A percentile compares a stretch with the other conserved stretches of the same genome.
Evolutionary conservation across 1,140 invertebrate species (phyloP).

Genomic region (Drosophila ficusphila): DNA sequence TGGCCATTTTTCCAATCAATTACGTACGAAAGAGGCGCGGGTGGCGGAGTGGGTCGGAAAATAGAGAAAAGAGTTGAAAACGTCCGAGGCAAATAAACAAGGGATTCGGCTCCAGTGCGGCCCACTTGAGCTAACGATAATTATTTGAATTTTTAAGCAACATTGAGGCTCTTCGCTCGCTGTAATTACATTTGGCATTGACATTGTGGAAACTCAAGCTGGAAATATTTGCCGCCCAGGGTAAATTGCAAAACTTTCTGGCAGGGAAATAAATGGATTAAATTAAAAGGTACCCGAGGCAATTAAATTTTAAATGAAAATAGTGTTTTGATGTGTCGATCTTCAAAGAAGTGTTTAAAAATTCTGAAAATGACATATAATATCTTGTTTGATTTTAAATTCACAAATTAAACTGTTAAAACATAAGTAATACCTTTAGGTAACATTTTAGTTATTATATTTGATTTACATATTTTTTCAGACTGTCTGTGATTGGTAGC

Average conservation of each 20-base stretch:
- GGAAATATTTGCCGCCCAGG: not conserved
- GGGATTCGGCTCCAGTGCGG: constrained; percentile 1
- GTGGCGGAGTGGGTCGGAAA: not conserved
- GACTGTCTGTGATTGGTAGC: constrained; percentile 45
- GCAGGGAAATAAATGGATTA: not conserved
- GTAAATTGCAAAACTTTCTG: not conserved
- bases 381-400: too few species aligned
- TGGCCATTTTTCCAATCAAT: constrained; percentile 80
- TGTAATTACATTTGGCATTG: constrained; percentile 67
- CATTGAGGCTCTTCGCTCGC: constrained; percentile 3
- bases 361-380: too few species aligned
- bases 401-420: too few species aligned
- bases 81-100: constrained; percentile 17
- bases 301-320: too few species aligned
- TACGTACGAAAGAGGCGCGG: constrained; percentile 31
- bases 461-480: constrained; percentile 11
- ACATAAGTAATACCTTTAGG: too few species aligned
- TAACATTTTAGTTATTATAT: too few species aligned
- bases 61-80: constrained; percentile 12
- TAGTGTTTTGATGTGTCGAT: not conserved
- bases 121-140: constrained; percentile 42
- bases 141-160: constrained; percentile 48
- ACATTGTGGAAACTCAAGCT: constrained; percentile 31
- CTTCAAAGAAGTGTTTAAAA: not conserved
- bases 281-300: too few species aligned